Percentiles rank a stretch among this genome's conserved stretches.
Evolutionary conservation across 2,113 vertebrate genomes (phyloP).

Genomic region (Oryzias celebensis): DNA sequence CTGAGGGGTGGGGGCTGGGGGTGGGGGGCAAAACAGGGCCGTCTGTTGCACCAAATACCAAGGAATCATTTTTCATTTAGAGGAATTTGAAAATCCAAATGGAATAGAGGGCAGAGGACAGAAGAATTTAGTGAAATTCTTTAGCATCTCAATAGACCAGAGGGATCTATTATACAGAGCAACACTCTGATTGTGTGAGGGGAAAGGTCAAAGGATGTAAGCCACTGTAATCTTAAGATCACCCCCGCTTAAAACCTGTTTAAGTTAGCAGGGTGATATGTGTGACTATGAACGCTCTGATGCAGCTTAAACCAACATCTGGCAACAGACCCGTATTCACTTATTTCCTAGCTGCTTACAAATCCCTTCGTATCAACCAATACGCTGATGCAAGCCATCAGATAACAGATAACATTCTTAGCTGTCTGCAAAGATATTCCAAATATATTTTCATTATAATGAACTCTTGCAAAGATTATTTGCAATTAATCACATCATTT

Average conservation of each 20-base stretch:
- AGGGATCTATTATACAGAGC: constrained; percentile 77
- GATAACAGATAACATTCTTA: not conserved
- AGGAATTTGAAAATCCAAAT: constrained; percentile 54
- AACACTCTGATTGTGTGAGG: constrained; percentile 57
- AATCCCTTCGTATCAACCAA: constrained; percentile 29
- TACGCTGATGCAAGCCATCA: not conserved
- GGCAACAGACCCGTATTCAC: constrained; percentile 67
- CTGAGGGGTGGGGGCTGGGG: constrained; percentile 34
- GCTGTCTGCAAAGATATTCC: not conserved
- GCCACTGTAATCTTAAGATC: constrained; percentile 81
- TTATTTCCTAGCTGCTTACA: constrained; percentile 33
- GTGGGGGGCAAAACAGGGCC: constrained; percentile 41
- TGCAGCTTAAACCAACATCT: constrained; percentile 74
- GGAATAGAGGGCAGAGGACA: constrained; percentile 1
- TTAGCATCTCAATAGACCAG: constrained; percentile 68
- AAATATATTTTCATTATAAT: no score
- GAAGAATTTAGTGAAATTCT: constrained; percentile 51
- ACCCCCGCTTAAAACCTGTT: constrained; percentile 75
- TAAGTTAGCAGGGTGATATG: constrained; percentile 59
- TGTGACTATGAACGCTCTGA: constrained; percentile 56
- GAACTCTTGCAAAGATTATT: no score
- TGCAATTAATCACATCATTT: no score
- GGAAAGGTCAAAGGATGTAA: constrained; percentile 81
- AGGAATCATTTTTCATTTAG: constrained; percentile 54
- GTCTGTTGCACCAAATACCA: constrained; percentile 53